Percentiles rank a stretch among this genome's conserved stretches.
Evolutionary conservation across 2,797 vertebrate species (phyloP).

Genomic region (Coilia nasus): DNA sequence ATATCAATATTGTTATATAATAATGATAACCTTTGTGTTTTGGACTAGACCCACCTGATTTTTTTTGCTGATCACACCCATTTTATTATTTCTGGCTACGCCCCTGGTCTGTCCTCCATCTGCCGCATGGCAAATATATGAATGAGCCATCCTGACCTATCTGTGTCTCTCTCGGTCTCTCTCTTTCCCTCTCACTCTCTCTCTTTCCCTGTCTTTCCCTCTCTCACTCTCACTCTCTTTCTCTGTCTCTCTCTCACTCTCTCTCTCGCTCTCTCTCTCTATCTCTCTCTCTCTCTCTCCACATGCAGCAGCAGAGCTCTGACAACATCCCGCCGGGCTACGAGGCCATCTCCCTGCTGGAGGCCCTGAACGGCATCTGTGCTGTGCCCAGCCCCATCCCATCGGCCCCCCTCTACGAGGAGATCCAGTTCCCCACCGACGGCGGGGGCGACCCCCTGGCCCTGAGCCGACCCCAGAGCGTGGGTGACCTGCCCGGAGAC

Average conservation of each 20-base stretch:
- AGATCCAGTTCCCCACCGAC: constrained; percentile 89
- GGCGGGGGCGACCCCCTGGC: constrained; percentile 70
- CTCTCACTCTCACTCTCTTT: background rate
- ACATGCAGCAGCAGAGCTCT: constrained; percentile 72
- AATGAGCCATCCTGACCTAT: background rate
- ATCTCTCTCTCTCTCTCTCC: background rate
- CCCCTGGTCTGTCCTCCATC: background rate
- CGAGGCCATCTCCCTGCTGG: constrained; percentile 94
- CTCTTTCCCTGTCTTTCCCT: too few species aligned
- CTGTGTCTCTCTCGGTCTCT: background rate
- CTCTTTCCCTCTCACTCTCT: background rate
- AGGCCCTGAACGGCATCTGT: constrained; percentile 91
- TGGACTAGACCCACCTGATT: too few species aligned
- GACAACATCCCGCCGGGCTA: constrained; percentile 95
- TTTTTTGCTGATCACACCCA: too few species aligned
- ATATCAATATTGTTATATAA: too few species aligned
- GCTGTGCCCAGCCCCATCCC: constrained; percentile 86
- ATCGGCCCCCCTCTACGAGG: constrained; percentile 90
- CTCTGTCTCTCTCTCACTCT: too few species aligned
- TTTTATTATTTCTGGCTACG: too few species aligned
- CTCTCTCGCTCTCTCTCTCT: background rate
- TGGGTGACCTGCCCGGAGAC: constrained; percentile 83
- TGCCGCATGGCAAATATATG: background rate
- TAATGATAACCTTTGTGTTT: too few species aligned
- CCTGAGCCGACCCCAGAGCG: constrained; percentile 74